Evolutionary conservation across 1,140 invertebrate species (phyloP), one percentile per base, ranked within the genome.

Genomic region (Hydropsyche tenuis): DNA sequence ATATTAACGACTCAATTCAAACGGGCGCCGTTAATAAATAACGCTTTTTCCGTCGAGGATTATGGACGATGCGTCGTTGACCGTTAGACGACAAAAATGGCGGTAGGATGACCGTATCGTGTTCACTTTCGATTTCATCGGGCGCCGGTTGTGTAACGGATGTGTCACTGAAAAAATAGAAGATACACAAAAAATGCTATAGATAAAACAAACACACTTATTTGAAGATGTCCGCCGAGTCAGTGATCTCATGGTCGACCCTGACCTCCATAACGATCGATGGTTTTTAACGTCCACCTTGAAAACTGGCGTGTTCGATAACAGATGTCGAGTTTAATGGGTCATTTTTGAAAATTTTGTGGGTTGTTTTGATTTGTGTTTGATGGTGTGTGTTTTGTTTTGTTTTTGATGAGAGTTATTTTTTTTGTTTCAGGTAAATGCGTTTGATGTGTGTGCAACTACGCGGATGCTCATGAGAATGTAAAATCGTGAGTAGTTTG

Each of bases 71-170:
- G 30, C 30, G 30, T 37, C 30, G 30, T 37, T 23, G 56, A 60
- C 56, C 56, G 56, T 60, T 60, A 60, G 20, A 60, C 14, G 18
- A 60, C 22, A 22, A 18, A 37, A 37, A 37, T 9, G 48, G n/a
- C 48, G 48, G 6, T 9, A 53, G 18, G 23, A 60, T 25, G 18
- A 14, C 23, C 23, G 20, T 25, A 22, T 27, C 56, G 22, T 23
- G 22, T 60, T 60, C 56, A 60, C 56, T 60, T 60, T 60, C 56
- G 23, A 25, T 60, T 60, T 60, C 23, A 60, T 60, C 56, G 20
- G 11, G 1, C 23, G 20, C 9, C 9, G 48, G 14, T 53, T 11
- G 18, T 20, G 48, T 53, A 53, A 53, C 48, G 48, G 48, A 53
- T 53, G 14, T 53, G 20, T 53, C 48, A 18, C 48, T 37, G 30